These are phyloP conservation scores for Manis javanica DNA, from an alignment of 2,797 vertebrate species.

Conservation along the genomic window DNA sequence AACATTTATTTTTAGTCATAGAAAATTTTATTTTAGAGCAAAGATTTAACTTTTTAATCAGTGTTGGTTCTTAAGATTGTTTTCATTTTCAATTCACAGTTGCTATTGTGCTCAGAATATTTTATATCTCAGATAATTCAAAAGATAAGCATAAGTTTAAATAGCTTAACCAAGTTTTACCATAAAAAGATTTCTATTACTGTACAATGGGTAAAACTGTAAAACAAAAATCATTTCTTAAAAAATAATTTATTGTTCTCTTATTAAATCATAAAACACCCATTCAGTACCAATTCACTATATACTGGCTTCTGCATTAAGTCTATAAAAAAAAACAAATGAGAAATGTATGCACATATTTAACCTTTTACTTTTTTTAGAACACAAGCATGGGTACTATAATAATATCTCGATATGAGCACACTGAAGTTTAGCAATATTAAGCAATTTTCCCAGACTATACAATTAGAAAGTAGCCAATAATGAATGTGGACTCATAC, in stretches of 20 bases:
- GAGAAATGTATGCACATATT: background rate
- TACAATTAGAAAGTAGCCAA: background rate
- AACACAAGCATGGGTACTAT: background rate
- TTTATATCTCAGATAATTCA: slow-evolving; percentile 76
- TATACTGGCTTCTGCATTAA: background rate
- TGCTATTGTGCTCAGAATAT: slow-evolving; percentile 67
- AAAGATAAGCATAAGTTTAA: slow-evolving; percentile 72
- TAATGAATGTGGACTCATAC: background rate
- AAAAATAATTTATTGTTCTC: slow-evolving; percentile 23
- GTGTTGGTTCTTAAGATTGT: slow-evolving; percentile 75
- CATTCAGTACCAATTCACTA: background rate
- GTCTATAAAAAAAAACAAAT: background rate
- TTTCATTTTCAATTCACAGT: slow-evolving; percentile 70
- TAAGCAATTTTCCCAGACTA: background rate
- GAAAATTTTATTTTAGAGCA: slow-evolving; percentile 68
- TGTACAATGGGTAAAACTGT: background rate
- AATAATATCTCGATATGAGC: background rate
- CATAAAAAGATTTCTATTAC: slow-evolving; percentile 49
- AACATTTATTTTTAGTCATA: slow-evolving; percentile 66
- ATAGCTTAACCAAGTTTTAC: slow-evolving; percentile 59
- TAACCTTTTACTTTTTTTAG: slow-evolving; percentile 6
- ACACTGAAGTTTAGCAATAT: background rate
- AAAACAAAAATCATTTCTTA: slow-evolving; percentile 47
- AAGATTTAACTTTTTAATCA: slow-evolving; percentile 79
- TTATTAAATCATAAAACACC: background rate